phyloP scores from a whole-genome alignment of 2,113 vertebrate genomes.

The Corydoras sp. region DNA sequence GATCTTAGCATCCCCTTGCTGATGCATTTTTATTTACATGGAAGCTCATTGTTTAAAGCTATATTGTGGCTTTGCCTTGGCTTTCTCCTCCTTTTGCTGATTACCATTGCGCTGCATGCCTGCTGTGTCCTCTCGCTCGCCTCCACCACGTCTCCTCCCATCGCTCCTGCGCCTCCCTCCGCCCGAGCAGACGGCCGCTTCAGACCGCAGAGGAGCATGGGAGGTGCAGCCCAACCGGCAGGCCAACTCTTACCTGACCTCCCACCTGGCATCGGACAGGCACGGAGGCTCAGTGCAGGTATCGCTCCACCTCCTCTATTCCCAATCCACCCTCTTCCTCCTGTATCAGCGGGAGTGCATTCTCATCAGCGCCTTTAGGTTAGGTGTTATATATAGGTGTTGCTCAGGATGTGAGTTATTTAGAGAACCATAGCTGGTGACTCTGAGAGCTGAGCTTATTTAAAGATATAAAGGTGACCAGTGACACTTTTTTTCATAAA shows the following conservation, averaged over 20 bases:
- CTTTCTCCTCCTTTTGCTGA: slow-evolving; percentile 56
- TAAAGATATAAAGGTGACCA: too few relatives aligned
- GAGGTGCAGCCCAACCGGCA: slow-evolving; percentile 92
- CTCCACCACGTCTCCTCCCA: slow-evolving; percentile 42
- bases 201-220: slow-evolving; percentile 96
- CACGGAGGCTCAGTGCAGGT: slow-evolving; percentile 99
- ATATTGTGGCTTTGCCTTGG: slow-evolving; percentile 66
- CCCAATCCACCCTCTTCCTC: background rate
- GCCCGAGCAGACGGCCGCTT: slow-evolving; percentile 75
- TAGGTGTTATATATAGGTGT: too few relatives aligned
- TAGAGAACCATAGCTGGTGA: too few relatives aligned
- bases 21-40: background rate
- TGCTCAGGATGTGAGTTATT: too few relatives aligned
- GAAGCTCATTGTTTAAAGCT: slow-evolving; percentile 56
- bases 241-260: slow-evolving; percentile 93
- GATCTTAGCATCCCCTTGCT: too few relatives aligned
- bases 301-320: slow-evolving; percentile 56
- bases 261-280: slow-evolving; percentile 95
- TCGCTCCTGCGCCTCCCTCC: slow-evolving; percentile 47
- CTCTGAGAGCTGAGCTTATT: too few relatives aligned
- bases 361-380: too few relatives aligned
- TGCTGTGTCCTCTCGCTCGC: slow-evolving; percentile 39
- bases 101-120: slow-evolving; percentile 61
- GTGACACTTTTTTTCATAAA: too few relatives aligned
- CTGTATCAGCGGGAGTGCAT: too few relatives aligned